Base-by-base conservation (phyloP, 1,140 invertebrate genomes). In the Chironomus tepperi region DNA sequence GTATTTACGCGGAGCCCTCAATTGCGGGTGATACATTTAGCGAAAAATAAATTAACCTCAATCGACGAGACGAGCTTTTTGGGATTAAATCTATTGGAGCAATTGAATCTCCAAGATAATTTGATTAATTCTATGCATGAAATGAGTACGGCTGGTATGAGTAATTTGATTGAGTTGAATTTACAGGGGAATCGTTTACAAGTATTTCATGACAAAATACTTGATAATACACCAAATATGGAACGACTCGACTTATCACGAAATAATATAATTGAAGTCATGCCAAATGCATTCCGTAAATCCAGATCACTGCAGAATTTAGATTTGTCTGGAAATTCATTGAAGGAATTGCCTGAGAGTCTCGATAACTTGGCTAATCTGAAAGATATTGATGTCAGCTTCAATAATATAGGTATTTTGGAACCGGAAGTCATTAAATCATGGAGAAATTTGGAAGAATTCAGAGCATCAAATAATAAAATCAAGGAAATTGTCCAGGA, bases 31-130 rank as follows among this genome's bases (percentile, higher is more conserved):
- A 81, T 97, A 5, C 90, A 90, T 79, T 82, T 96, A 47, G 89
- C 88, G n/a, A 87, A 90, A 75, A 97, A 95, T 80, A 85, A 88
- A 0, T 78, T 94, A n/a, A 86, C 88, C 74, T 82, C 87, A 57
- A 77, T 94, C 43, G 90, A 93, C 75, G 85, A 88, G 21, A 86
- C 86, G 1, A 86, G 89, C 0, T 90, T 95, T 73, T 85, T 86
- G 57, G 91, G 91, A 21, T 83, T 93, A 65, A 80, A 82, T n/a
- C 85, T 88, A 34, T 79, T 96, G 57, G 91, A 95, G 83, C 83
- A 87, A 75, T 79, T 96, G n/a, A 90, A 93, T 78, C 78, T 94
- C 2, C 87, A 86, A 74, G 87, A 89, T n/a, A 96, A 96, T 81
- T 85, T 89, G 78, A 82, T 96, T 18, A 83, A 87, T 2, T 84